Evolutionary conservation across 2,888 invertebrate genomes (phyloP), one percentile per base, ranked within the genome.

Genomic region (Cerastis leucographa): DNA sequence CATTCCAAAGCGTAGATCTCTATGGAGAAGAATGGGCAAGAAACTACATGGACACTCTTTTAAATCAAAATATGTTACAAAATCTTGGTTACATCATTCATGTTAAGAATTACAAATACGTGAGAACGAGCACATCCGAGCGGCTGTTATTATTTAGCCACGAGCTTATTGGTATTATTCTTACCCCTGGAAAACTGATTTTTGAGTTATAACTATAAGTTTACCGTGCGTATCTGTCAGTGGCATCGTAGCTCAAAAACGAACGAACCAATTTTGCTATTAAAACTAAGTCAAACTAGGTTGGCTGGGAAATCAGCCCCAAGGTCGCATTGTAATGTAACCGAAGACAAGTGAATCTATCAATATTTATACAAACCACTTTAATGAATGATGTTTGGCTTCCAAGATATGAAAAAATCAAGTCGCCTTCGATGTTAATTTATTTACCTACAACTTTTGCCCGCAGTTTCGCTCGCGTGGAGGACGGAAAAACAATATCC

Each of bases 291-390:
- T 22, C 3, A 0, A 49, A 40, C 14, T 25, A 42, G n/a, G 17
- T 74, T 61, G 22, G 12, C 25, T 44, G 3, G 29, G n/a, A 69
- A 25, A 42, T 35, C 17, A 62, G 19, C 5, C 25, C 29, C 40
- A 56, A 49, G n/a, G 44, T 19, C 46, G 14, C 5, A 76, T 40
- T 51, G 14, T 46, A 42, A 22, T 42, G 12, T 42, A 8, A 79
- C 11, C 19, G 8, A 62, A 11, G 3, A 8, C 35, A 44, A 35
- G 6, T 22, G 12, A 54, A 79, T 79, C n/a, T 9, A 54, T 64
- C 40, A 79, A 79, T 79, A 79, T 79, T 62, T 17, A 25, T 51
- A 17, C 19, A 68, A 42, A 14, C 14, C 11, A 69, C 5, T 62
- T 44, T 62, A 51, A 51, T 44, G 6, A 69, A 68, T 19, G 19